Evolutionary conservation across 2,888 invertebrate species (phyloP), one percentile per base, ranked within the genome.

Genomic region (Lissocephala sabroskyi): DNA sequence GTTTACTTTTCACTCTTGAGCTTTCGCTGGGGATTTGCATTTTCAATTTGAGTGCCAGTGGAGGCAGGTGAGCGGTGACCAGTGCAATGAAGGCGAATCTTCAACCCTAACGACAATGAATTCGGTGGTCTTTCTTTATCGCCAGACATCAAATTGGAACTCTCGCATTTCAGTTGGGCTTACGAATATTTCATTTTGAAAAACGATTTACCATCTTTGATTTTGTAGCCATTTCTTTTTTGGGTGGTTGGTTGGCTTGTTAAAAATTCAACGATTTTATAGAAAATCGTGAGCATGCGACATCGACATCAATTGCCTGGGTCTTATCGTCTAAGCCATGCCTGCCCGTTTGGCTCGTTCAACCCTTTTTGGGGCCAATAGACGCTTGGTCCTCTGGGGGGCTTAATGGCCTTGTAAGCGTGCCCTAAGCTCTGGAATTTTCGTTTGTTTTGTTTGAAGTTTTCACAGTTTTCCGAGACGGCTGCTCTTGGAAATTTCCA

Each of bases 21-120:
- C 64, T 63, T 59, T 75, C 44, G 54, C 56, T 57, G n/a, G 59
- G 71, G 75, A 74, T 74, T 74, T 74, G 55, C 75, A 74, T 71
- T 74, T 63, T 55, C 75, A 71, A 75, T 71, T 55, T 23, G 23
- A 7, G 3, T 23, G 23, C 23, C n/a, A n/a, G n/a, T n/a, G n/a
- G n/a, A n/a, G n/a, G n/a, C n/a, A n/a, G n/a, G n/a, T n/a, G n/a
- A n/a, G n/a, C n/a, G n/a, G n/a, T n/a, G n/a, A n/a, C n/a, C n/a
- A n/a, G n/a, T n/a, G n/a, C n/a, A n/a, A n/a, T n/a, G n/a, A n/a
- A n/a, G n/a, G n/a, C n/a, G n/a, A n/a, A n/a, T n/a, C n/a, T n/a
- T n/a, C n/a, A n/a, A n/a, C n/a, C n/a, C n/a, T n/a, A n/a, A n/a
- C n/a, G n/a, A n/a, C n/a, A n/a, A n/a, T n/a, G n/a, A n/a, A n/a